Conservation (phyloP, 2,888 invertebrate species). For the Drosophila melanocephala region DNA sequence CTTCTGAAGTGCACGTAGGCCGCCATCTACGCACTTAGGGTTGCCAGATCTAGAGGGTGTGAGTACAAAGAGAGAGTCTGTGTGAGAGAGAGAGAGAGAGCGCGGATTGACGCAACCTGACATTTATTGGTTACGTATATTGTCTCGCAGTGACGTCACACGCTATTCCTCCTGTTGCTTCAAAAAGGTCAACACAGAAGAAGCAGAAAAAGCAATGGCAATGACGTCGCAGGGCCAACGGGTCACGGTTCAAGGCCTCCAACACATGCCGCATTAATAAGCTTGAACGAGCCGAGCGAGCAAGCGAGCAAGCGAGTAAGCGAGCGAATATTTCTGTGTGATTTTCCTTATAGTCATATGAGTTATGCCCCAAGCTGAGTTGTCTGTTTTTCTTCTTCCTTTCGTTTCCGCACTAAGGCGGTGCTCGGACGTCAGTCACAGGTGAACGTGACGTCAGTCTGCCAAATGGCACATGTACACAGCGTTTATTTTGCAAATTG, state of each 20-base stretch:
- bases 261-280: constrained; percentile 53
- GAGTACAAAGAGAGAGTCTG: constrained; percentile 16
- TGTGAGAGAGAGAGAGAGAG: constrained; percentile 19
- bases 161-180: constrained; percentile 56
- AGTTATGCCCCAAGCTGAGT: constrained; percentile 26
- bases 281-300: constrained; percentile 19
- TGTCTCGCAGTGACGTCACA: constrained; percentile 52
- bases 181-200: constrained; percentile 45
- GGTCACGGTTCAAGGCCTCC: constrained; percentile 48
- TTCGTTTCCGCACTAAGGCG: not conserved
- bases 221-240: constrained; percentile 53
- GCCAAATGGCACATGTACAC: constrained; percentile 22
- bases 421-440: constrained; percentile 64
- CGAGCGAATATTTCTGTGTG: constrained; percentile 12
- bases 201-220: constrained; percentile 24
- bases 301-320: constrained; percentile 11
- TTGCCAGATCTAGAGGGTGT: constrained; percentile 31
- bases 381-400: constrained; percentile 6
- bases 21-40: constrained; percentile 38
- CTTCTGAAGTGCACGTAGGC: constrained; percentile 62
- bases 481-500: not conserved
- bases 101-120: constrained; percentile 67
- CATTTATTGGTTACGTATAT: constrained; percentile 40
- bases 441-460: constrained; percentile 70
- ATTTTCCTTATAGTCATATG: not conserved